phyloP scores from a whole-genome alignment of 30 jellyfish, hydroid and myxozoan species.

The Hydractinia echinata region DNA sequence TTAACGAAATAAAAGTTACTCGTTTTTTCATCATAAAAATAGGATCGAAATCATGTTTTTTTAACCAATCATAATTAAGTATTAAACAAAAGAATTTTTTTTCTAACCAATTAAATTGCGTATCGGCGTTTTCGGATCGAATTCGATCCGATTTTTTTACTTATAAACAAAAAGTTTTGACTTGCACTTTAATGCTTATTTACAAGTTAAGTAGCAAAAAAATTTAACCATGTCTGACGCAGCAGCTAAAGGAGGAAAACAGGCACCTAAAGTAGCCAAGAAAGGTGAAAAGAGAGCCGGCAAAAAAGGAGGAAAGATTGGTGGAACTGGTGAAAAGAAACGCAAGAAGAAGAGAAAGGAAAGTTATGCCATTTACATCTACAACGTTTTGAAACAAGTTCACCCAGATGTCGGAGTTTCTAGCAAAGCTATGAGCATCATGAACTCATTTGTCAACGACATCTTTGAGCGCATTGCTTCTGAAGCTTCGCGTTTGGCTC shows the following conservation, averaged over 20 bases:
- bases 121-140: no score
- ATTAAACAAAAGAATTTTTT: no score
- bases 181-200: no score
- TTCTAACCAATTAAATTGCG: no score
- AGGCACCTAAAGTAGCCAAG: neutral
- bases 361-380: conserved; percentile 76
- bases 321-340: neutral
- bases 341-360: conserved; percentile 54
- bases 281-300: neutral
- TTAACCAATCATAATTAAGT: no score
- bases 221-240: no score
- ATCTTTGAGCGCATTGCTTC: conserved; percentile 93
- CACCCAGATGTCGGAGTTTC: conserved; percentile 96
- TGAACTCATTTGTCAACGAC: conserved; percentile 93
- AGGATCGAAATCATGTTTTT: no score
- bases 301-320: conserved; percentile 1
- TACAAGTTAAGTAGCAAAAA: no score
- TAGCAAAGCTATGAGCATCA: conserved; percentile 94
- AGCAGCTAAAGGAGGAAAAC: neutral
- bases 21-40: no score
- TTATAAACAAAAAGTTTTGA: no score
- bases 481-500: conserved; percentile 94
- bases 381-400: conserved; percentile 93
- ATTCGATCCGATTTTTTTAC: no score
- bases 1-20: no score